Conservation (phyloP, 2,113 vertebrate species). For the Rhagologus leucostigma region DNA sequence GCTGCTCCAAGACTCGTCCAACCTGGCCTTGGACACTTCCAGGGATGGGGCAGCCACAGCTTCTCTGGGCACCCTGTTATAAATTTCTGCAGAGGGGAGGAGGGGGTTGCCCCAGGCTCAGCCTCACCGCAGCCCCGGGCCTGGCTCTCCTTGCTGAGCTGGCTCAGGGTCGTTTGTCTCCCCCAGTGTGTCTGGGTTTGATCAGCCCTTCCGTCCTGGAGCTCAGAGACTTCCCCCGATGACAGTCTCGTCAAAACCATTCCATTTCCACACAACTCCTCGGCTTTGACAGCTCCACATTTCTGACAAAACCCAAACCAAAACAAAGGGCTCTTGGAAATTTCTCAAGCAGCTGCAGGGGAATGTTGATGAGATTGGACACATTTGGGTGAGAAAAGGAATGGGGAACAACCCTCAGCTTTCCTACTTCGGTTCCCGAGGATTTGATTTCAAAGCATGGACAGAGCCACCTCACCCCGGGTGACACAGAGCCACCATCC, state of each 20-base stretch:
- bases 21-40: neutral
- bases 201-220: slow-evolving; percentile 38
- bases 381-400: slow-evolving; percentile 53
- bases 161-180: neutral
- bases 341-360: slow-evolving; percentile 42
- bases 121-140: accelerated
- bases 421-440: neutral
- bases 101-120: neutral
- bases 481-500: neutral
- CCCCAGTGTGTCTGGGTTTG: slow-evolving; percentile 31
- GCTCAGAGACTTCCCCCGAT: slow-evolving; percentile 30
- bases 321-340: slow-evolving; percentile 49
- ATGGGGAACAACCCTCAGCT: slow-evolving; percentile 14
- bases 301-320: slow-evolving; percentile 55
- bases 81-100: neutral
- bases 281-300: slow-evolving; percentile 44
- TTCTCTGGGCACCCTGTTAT: neutral
- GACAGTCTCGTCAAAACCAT: slow-evolving; percentile 60
- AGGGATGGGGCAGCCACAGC: neutral
- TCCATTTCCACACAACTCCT: slow-evolving; percentile 29
- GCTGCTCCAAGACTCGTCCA: accelerated
- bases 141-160: neutral
- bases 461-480: neutral
- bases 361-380: slow-evolving; percentile 42
- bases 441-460: neutral